Evolutionary conservation across 2,888 invertebrate species (phyloP), one percentile per base, ranked within the genome.

Genomic region (Keiferia lycopersicella): DNA sequence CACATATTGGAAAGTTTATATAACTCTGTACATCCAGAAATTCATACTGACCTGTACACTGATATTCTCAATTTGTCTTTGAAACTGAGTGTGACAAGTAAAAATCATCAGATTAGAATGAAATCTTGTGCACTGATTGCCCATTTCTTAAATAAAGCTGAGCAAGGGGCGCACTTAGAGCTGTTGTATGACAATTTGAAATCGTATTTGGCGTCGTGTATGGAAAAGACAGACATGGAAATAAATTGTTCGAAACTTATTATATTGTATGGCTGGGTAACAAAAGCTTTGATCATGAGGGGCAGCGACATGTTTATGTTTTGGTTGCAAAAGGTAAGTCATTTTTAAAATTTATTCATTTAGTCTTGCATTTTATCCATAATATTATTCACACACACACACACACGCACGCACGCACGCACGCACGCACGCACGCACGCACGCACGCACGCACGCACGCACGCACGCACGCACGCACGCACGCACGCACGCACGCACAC

Each of bases 141-240:
- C 0, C 93, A 93, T 80, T 81, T 94, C 64, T 72, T 94, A 56
- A 94, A 95, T 74, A 94, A 94, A 80, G 85, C 82, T 0, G 88
- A 89, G 34, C 78, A 75, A 61, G 88, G 88, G 0, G 78, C 82
- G 65, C 82, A 78, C 41, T 90, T 91, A 77, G 87, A 91, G 69
- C 57, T 82, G 10, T 64, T 90, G 1, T 88, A 91, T 72, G 88
- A 86, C 61, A 64, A 73, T 51, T 71, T 90, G 61, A 88, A 84
- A 72, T 76, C 66, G 50, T 72, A 76, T 65, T 67, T 91, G 51
- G 67, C 79, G 0, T 64, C 67, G 0, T 82, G 82, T 68, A 38
- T 38, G 20, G 26, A 7, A 30, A 56, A n/a, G 4, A 30, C 57
- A 14, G 51, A 8, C 3, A 18, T n/a, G 2, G n/a, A 75, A 1